These are phyloP conservation scores for Reticulitermes lucifugus DNA, from an alignment of 2,888 invertebrate species.

Conservation along the genomic window DNA sequence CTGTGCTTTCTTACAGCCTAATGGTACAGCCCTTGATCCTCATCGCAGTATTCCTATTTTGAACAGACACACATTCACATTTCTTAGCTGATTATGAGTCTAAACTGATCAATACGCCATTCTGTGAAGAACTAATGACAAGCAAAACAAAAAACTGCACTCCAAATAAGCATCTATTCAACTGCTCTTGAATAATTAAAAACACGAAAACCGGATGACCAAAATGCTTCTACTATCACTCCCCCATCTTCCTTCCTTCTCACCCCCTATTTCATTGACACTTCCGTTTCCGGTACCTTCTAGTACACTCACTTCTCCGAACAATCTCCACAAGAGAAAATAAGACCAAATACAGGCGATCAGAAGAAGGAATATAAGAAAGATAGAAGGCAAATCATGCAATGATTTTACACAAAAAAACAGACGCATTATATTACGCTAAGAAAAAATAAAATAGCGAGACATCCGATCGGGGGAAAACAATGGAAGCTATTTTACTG, in stretches of 20 bases:
- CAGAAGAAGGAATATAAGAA: background rate
- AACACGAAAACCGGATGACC: slow-evolving; percentile 16
- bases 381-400: background rate
- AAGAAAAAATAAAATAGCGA: background rate
- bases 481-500: background rate
- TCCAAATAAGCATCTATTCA: too few species aligned
- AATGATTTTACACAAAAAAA: background rate
- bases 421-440: background rate
- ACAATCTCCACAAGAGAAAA: background rate
- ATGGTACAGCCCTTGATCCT: too few species aligned
- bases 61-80: too few species aligned
- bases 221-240: slow-evolving; percentile 27
- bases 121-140: too few species aligned
- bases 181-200: too few species aligned
- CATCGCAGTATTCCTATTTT: too few species aligned
- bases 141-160: too few species aligned
- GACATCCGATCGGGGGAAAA: background rate
- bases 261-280: slow-evolving; percentile 45
- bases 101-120: too few species aligned
- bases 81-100: too few species aligned
- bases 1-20: too few species aligned
- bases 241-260: slow-evolving; percentile 25
- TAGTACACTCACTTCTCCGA: background rate
- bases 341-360: too few species aligned
- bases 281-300: slow-evolving; percentile 46